phyloP scores from a whole-genome alignment of 1,140 invertebrate genomes.

The Drosophila orena region DNA sequence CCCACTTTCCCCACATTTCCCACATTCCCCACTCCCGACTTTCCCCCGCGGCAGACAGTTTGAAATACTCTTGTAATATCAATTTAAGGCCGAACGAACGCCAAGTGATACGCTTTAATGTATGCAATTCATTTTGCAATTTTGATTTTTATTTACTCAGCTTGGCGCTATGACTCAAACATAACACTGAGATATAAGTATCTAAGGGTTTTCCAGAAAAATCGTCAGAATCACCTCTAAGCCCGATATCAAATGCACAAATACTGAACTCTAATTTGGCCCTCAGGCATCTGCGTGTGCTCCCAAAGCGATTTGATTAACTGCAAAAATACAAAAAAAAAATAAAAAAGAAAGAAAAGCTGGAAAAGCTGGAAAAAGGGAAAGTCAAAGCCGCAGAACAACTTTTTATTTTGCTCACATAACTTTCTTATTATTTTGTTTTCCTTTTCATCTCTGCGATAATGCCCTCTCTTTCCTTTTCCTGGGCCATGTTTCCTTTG shows the following conservation, averaged over 20 bases:
- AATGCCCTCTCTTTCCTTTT: constrained; percentile 32
- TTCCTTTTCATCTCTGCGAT: constrained; percentile 34
- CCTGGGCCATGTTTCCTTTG: constrained; percentile 73
- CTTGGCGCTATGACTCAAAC: constrained; percentile 1
- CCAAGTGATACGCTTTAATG: constrained; percentile 67
- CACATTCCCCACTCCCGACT: constrained; percentile 4
- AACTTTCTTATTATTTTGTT: constrained; percentile 80
- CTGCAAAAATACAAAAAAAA: background rate
- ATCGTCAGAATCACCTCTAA: background rate
- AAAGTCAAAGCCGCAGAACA: constrained; percentile 23
- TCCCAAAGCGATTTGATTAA: constrained; percentile 28
- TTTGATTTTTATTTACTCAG: constrained; percentile 40
- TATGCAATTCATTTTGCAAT: constrained; percentile 62
- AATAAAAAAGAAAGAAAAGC: too few species aligned
- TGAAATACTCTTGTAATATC: constrained; percentile 75
- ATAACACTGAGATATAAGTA: constrained; percentile 13
- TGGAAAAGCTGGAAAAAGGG: constrained; percentile 4
- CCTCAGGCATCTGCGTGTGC: constrained; percentile 8
- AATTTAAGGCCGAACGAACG: constrained; percentile 71
- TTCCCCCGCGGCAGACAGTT: constrained; percentile 19
- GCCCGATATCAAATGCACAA: background rate
- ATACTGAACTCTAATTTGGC: background rate
- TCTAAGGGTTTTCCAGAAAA: background rate
- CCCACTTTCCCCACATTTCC: too few species aligned
- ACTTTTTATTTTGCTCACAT: constrained; percentile 71